These are phyloP conservation scores for Andrena bucephala DNA, from an alignment of 2,888 invertebrate genomes.

Conservation along the genomic window DNA sequence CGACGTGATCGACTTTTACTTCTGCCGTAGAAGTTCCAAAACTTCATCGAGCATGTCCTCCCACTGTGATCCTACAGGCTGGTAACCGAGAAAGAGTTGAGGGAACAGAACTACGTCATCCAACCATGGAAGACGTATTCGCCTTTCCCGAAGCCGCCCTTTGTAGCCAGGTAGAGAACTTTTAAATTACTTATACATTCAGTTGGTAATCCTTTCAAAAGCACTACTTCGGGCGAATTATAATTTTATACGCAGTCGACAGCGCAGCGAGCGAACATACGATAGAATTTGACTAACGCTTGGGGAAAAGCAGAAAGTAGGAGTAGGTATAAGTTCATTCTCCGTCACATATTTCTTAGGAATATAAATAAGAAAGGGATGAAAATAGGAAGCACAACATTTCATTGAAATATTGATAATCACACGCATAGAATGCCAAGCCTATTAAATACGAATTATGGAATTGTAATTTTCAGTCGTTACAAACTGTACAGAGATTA, in stretches of 20 bases:
- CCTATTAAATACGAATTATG: no score
- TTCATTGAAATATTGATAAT: neutral
- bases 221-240: conserved; percentile 27
- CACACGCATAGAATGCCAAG: neutral
- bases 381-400: no score
- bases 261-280: conserved; percentile 6
- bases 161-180: conserved; percentile 52
- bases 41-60: conserved; percentile 32
- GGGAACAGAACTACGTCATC: conserved; percentile 24
- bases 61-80: conserved; percentile 18
- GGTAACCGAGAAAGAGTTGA: conserved; percentile 14
- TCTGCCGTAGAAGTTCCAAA: conserved; percentile 31
- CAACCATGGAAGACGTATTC: conserved; percentile 37
- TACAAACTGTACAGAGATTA: no score
- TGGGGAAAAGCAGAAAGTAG: neutral
- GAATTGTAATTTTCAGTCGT: no score
- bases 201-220: conserved; percentile 42
- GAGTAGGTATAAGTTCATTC: neutral
- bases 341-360: neutral
- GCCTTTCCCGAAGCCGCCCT: conserved; percentile 44
- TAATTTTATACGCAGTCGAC: conserved; percentile 38
- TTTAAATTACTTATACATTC: conserved; percentile 66
- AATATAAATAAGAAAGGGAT: neutral
- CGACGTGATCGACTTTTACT: conserved; percentile 35
- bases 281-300: conserved; percentile 17